A percentile compares a stretch with the other conserved stretches of the same genome.
phyloP scores from a whole-genome alignment of 2,888 invertebrate genomes.

The Crossocerus cetratus region DNA sequence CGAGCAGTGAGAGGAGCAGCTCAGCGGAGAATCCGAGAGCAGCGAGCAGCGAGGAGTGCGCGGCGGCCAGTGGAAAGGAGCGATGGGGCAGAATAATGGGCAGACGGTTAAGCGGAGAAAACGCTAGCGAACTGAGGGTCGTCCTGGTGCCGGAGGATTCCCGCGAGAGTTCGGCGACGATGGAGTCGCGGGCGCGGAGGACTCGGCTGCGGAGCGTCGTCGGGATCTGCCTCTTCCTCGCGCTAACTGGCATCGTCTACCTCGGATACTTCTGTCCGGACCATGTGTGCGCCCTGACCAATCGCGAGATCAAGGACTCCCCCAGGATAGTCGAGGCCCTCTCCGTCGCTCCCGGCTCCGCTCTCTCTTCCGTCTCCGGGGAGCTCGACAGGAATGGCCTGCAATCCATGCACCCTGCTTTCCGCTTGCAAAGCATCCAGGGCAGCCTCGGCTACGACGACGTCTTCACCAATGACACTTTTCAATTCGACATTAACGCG shows the following conservation, averaged over 20 bases:
- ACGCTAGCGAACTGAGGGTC: conserved; percentile 61
- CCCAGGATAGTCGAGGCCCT: conserved; percentile 66
- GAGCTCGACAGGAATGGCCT: conserved; percentile 70
- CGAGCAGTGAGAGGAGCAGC: no score
- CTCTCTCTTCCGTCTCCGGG: conserved; percentile 63
- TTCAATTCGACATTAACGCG: conserved; percentile 92
- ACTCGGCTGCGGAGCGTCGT: conserved; percentile 85
- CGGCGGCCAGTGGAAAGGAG: conserved; percentile 10
- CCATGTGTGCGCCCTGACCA: conserved; percentile 88
- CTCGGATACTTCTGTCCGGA: conserved; percentile 94
- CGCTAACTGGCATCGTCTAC: conserved; percentile 91
- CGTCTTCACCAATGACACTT: conserved; percentile 88
- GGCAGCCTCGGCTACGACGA: conserved; percentile 89
- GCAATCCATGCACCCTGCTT: conserved; percentile 69
- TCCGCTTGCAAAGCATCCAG: conserved; percentile 71
- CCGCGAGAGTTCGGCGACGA: conserved; percentile 73
- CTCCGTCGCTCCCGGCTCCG: conserved; percentile 57
- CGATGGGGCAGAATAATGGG: conserved; percentile 67
- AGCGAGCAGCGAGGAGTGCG: conserved; percentile 36
- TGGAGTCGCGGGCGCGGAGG: conserved; percentile 89
- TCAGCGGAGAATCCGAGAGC: no score
- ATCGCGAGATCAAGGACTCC: conserved; percentile 78
- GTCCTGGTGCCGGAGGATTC: conserved; percentile 61
- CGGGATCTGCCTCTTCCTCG: conserved; percentile 88
- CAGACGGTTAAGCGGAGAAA: conserved; percentile 65